Conservation (phyloP, 2,888 invertebrate species). For the Amiota communis region DNA sequence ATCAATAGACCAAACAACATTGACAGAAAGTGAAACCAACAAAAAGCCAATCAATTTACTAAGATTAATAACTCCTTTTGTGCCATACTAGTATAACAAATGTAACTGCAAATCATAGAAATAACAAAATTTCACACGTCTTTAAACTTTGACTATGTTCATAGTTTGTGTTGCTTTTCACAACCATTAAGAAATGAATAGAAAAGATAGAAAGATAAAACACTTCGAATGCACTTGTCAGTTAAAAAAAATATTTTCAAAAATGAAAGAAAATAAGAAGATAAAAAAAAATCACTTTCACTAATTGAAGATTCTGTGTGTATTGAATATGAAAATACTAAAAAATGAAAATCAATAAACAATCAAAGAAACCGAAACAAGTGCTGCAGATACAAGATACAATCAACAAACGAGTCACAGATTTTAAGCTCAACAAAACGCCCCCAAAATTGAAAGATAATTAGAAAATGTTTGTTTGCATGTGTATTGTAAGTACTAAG, state of each 20-base stretch:
- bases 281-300: slow-evolving; percentile 54
- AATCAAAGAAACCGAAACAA: slow-evolving; percentile 36
- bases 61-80: no score
- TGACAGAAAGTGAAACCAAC: no score
- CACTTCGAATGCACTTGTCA: slow-evolving; percentile 13
- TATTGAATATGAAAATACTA: slow-evolving; percentile 38
- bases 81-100: not conserved
- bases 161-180: no score
- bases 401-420: slow-evolving; percentile 1
- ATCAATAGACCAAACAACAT: no score
- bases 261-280: not conserved
- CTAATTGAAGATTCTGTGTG: slow-evolving; percentile 65
- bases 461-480: not conserved
- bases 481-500: no score
- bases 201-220: not conserved
- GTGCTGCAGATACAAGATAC: not conserved
- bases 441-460: slow-evolving; percentile 24
- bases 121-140: slow-evolving; percentile 17
- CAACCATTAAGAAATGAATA: no score
- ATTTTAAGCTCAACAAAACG: slow-evolving; percentile 37
- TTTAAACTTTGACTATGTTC: not conserved
- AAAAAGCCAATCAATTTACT: no score
- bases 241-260: not conserved
- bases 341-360: slow-evolving; percentile 27
- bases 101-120: slow-evolving; percentile 15